Conservation (phyloP, 2,797 vertebrate species). For the Sebastiscus tertius region DNA sequence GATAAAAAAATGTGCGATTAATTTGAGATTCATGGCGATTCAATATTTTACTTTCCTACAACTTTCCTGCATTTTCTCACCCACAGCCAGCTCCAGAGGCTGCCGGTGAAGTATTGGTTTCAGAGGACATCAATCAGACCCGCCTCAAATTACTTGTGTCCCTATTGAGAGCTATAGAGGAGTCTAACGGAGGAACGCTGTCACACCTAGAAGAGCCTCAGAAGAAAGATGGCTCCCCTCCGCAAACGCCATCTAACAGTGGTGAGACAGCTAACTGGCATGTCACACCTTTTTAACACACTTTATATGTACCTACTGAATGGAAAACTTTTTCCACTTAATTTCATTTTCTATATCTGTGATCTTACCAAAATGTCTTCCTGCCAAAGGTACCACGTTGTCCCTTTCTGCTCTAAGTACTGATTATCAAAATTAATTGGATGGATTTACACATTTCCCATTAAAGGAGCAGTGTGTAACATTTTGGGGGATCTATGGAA, state of each 20-base stretch:
- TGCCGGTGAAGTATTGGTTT: not conserved
- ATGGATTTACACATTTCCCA: not conserved
- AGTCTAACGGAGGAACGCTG: constrained; percentile 48
- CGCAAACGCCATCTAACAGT: not conserved
- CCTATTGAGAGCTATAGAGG: constrained; percentile 71
- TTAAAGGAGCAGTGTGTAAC: too few relatives aligned
- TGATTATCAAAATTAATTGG: not conserved
- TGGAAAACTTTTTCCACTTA: not conserved
- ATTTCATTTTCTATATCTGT: not conserved
- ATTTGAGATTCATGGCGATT: not conserved
- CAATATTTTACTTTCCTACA: too few relatives aligned
- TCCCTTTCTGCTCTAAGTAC: not conserved
- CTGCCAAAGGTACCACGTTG: not conserved
- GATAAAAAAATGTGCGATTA: too few relatives aligned
- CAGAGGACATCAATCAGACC: constrained; percentile 34
- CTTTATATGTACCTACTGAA: not conserved
- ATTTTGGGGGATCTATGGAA: too few relatives aligned
- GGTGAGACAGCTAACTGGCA: constrained; percentile 18
- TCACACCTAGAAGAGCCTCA: constrained; percentile 40
- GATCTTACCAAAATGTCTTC: not conserved
- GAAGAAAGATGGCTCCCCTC: not conserved
- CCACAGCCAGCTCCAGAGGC: constrained; percentile 22
- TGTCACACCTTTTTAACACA: not conserved
- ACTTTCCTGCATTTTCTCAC: not conserved
- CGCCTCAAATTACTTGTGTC: constrained; percentile 68